These are phyloP conservation scores for Platorchestia sp. DNA, from an alignment of 1,140 invertebrate species.

Conservation along the genomic window DNA sequence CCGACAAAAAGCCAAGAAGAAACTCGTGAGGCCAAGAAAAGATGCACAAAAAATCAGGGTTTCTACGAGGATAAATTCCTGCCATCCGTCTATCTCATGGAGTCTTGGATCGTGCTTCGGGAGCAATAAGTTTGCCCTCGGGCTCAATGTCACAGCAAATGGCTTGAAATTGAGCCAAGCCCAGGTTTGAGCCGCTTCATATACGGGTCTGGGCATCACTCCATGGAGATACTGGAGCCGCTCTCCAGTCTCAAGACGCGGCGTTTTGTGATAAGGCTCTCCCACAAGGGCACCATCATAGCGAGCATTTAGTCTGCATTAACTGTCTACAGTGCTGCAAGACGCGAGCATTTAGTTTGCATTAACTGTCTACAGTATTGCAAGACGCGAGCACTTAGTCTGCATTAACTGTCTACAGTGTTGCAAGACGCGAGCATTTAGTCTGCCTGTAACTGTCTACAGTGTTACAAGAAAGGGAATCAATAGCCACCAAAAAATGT, in stretches of 20 bases:
- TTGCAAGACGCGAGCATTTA: no score
- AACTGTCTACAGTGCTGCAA: no score
- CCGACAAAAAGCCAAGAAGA: background rate
- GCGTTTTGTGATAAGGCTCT: no score
- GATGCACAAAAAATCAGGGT: conserved; percentile 3
- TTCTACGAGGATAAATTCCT: conserved; percentile 30
- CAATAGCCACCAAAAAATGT: background rate
- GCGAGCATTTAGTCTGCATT: no score
- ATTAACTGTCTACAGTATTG: no score
- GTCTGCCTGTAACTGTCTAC: no score
- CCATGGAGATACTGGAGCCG: background rate
- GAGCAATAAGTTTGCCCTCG: conserved; percentile 54
- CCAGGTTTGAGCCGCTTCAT: conserved; percentile 8
- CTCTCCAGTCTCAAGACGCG: background rate
- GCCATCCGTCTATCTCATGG: conserved; percentile 52
- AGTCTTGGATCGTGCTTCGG: conserved; percentile 38
- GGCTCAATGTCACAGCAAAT: conserved; percentile 52
- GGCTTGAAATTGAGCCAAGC: conserved; percentile 52
- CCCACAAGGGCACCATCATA: no score
- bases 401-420: no score
- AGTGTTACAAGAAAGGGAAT: background rate
- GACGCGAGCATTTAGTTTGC: no score
- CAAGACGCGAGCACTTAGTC: no score
- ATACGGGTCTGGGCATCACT: background rate
- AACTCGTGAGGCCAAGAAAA: conserved; percentile 27